These are phyloP conservation scores for Heliconius eleuchia DNA, from an alignment of 1,140 invertebrate genomes.

Conservation along the genomic window DNA sequence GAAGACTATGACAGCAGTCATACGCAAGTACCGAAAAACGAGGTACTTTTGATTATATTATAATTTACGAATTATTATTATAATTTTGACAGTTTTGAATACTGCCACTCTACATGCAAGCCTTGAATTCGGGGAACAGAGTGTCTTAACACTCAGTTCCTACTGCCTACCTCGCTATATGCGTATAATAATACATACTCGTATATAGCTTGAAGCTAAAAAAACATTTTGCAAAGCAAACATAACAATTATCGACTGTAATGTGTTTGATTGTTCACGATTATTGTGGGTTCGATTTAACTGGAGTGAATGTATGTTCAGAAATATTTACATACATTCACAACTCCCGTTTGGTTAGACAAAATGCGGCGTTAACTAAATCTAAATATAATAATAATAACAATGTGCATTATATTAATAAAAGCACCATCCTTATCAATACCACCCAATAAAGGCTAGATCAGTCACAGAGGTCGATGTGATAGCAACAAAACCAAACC, in stretches of 20 bases:
- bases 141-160: no score
- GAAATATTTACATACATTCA: no score
- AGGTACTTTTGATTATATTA: constrained; percentile 48
- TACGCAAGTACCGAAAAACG: constrained; percentile 69
- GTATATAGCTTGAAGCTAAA: neutral
- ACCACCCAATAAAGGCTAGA: constrained; percentile 5
- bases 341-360: neutral
- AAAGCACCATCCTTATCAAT: neutral
- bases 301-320: no score
- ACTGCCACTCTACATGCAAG: no score
- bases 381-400: neutral
- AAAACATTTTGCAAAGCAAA: neutral
- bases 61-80: neutral
- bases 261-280: no score
- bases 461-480: neutral
- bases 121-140: no score
- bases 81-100: no score
- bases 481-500: constrained; percentile 62
- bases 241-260: no score
- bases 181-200: no score
- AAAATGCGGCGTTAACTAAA: neutral
- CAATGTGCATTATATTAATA: neutral
- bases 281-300: no score
- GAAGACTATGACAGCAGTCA: constrained; percentile 84
- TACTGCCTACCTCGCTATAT: no score